Conservation (phyloP, 2,113 vertebrate species). For the Caranx ignobilis region DNA sequence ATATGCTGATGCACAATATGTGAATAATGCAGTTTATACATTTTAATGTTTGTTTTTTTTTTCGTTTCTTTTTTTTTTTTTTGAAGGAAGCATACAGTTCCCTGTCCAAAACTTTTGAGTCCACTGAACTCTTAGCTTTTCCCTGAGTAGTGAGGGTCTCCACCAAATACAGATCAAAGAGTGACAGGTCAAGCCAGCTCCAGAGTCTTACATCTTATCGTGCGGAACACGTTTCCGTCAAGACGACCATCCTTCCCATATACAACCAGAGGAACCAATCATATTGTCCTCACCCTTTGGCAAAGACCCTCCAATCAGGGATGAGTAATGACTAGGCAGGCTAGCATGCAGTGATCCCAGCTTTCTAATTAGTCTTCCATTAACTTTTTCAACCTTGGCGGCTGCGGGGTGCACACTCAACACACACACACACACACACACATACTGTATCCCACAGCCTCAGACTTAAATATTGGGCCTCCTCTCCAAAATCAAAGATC, state of each 20-base stretch:
- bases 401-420: constrained; percentile 62
- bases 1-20: background rate
- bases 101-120: background rate
- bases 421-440: constrained; percentile 29
- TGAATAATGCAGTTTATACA: background rate
- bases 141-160: background rate
- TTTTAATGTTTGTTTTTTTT: background rate
- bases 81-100: background rate
- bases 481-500: constrained; percentile 40
- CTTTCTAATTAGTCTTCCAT: constrained; percentile 87
- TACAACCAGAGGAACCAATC: constrained; percentile 57
- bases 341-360: constrained; percentile 82
- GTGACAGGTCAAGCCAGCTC: constrained; percentile 18
- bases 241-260: constrained; percentile 32
- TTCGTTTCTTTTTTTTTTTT: background rate
- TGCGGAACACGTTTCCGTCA: constrained; percentile 53
- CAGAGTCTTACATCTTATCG: constrained; percentile 33
- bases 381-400: constrained; percentile 85
- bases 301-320: constrained; percentile 81
- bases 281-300: constrained; percentile 75
- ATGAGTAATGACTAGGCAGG: constrained; percentile 84
- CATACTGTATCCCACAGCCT: constrained; percentile 21
- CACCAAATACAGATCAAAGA: constrained; percentile 13
- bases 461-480: constrained; percentile 28
- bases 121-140: background rate